Evolutionary conservation across 1,140 invertebrate genomes (phyloP).

Genomic region (Anastatus disparis): DNA sequence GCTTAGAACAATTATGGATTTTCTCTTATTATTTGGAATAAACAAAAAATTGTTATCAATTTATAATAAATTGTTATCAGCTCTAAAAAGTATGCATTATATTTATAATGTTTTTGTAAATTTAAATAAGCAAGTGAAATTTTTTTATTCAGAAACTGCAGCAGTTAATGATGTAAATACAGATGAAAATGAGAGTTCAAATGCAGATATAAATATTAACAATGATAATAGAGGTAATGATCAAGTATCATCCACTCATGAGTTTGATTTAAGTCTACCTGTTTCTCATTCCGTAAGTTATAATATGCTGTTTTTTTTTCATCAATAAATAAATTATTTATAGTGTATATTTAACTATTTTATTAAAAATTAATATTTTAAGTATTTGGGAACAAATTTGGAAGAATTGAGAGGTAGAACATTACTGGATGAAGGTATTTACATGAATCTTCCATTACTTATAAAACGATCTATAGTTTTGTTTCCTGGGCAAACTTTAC

Average conservation of each 20-base stretch:
- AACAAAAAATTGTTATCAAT: too few species aligned
- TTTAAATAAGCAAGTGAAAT: too few species aligned
- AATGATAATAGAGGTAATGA: background rate
- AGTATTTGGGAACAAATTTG: constrained; percentile 75
- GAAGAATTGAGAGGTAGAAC: constrained; percentile 73
- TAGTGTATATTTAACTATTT: background rate
- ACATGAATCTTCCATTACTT: constrained; percentile 71
- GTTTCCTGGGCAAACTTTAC: constrained; percentile 79
- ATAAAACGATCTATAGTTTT: constrained; percentile 71
- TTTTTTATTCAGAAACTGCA: background rate
- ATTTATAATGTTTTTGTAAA: too few species aligned
- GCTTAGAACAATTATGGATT: too few species aligned
- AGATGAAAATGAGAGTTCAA: background rate
- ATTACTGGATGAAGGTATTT: constrained; percentile 68
- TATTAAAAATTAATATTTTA: constrained; percentile 1
- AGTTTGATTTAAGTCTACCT: constrained; percentile 66
- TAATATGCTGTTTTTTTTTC: constrained; percentile 38
- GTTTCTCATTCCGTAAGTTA: constrained; percentile 67
- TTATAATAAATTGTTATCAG: too few species aligned
- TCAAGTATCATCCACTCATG: background rate
- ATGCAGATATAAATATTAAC: background rate
- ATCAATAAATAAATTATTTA: constrained; percentile 10
- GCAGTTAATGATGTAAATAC: background rate
- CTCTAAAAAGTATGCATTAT: too few species aligned
- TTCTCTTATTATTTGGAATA: too few species aligned